These are phyloP conservation scores for Drosophila repletoides DNA, from an alignment of 1,140 invertebrate genomes.

Conservation along the genomic window DNA sequence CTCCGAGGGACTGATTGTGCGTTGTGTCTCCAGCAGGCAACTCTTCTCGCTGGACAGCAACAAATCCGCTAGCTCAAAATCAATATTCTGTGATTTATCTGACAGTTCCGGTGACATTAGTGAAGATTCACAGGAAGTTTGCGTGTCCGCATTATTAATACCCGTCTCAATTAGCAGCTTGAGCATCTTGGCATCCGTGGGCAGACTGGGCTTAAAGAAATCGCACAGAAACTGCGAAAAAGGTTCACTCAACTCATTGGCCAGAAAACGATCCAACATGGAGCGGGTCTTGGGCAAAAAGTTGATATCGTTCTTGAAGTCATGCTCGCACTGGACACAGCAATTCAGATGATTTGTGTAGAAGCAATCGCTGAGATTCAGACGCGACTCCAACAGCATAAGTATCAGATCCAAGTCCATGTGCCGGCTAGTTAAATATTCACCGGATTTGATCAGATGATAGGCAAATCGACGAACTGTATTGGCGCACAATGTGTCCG, in stretches of 20 bases:
- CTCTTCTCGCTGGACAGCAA: constrained; percentile 77
- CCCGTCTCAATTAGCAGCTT: constrained; percentile 87
- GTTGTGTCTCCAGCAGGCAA: constrained; percentile 74
- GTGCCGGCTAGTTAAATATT: constrained; percentile 73
- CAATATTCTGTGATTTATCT: constrained; percentile 80
- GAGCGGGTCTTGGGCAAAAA: constrained; percentile 71
- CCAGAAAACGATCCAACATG: constrained; percentile 74
- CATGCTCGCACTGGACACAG: constrained; percentile 75
- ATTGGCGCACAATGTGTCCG: constrained; percentile 79
- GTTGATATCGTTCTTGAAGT: constrained; percentile 76
- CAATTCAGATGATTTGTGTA: constrained; percentile 81
- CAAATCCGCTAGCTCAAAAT: constrained; percentile 79
- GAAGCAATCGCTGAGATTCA: constrained; percentile 80
- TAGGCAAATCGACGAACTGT: constrained; percentile 72
- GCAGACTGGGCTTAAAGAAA: constrained; percentile 83
- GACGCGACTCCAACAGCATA: constrained; percentile 76
- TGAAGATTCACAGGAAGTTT: constrained; percentile 78
- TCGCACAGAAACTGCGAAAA: constrained; percentile 78
- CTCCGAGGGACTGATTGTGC: constrained; percentile 76
- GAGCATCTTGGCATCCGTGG: constrained; percentile 86
- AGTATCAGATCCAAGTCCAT: constrained; percentile 77
- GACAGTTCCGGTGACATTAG: constrained; percentile 80
- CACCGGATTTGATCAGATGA: constrained; percentile 74
- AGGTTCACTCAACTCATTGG: constrained; percentile 71
- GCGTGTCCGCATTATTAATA: constrained; percentile 80